Base-by-base conservation (phyloP, 1,140 invertebrate species). In the Penaeus chinensis region DNA sequence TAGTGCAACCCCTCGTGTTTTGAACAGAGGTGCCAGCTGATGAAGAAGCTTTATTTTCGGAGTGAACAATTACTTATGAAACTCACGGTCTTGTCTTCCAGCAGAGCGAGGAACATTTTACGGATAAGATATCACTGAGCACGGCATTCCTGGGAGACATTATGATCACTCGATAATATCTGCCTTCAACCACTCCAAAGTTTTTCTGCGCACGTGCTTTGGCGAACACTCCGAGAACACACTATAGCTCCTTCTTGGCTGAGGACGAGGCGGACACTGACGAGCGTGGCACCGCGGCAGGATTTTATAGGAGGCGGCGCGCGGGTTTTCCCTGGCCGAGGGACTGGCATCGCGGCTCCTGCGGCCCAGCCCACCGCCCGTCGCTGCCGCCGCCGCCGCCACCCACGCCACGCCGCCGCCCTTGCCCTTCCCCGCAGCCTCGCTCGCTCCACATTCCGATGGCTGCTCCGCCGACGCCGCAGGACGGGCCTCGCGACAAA, bases 261-360 rank as follows among this genome's bases (percentile, higher is more conserved):
- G 79, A 47, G 66, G 85, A 81, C 79, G 37, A 80, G 47, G 62
- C 24, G 77, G 32, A 86, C 65, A 86, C 85, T 86, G 85, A 62
- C 62, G 37, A 60, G 37, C 63, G 42, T 81, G 85, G 85, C 85
- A 86, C 69, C 61, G 77, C 27, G 37, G 37, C 78, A 61, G 37
- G 37, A 81, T 65, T 86, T 86, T 86, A 86, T 86, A 86, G 85
- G 78, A 79, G 78, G 78, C 63, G 47, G 47, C 65, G 54, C 65
- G 76, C 71, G 71, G 71, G 71, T 74, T 74, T 74, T 74, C 71
- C 71, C 71, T 74, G 42, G 27, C 42, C 71, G 27, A 74, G 11
- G 54, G 54, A 54, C 54, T 54, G 54, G 54, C 54, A 54, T 54
- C 54, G 71, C 71, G 27, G 24, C 71, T 32, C 85, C 85, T 16